Percentiles rank a stretch among this genome's conserved stretches.
These are phyloP conservation scores for Bufotes viridis DNA, from an alignment of 2,797 vertebrate genomes.

Conservation along the genomic window DNA sequence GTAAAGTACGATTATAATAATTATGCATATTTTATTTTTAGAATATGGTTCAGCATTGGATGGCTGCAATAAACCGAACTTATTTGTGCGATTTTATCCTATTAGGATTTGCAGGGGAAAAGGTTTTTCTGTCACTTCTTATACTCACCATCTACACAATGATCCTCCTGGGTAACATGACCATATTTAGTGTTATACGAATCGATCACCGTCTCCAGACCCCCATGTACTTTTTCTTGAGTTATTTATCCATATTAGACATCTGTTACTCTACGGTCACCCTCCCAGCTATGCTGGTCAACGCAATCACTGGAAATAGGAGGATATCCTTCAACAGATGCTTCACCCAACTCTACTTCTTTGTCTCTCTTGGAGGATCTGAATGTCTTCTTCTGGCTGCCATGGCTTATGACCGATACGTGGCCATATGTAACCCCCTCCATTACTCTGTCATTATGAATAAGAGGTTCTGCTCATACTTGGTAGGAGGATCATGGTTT, in stretches of 20 bases:
- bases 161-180: slow-evolving; percentile 55
- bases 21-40: background rate
- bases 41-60: background rate
- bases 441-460: background rate
- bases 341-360: slow-evolving; percentile 67
- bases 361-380: slow-evolving; percentile 67
- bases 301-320: slow-evolving; percentile 64
- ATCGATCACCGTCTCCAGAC: slow-evolving; percentile 61
- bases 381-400: slow-evolving; percentile 10
- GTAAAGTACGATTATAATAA: background rate
- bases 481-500: slow-evolving; percentile 17
- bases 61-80: background rate
- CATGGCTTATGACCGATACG: slow-evolving; percentile 23
- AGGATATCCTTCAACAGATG: slow-evolving; percentile 64
- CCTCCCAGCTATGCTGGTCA: slow-evolving; percentile 65
- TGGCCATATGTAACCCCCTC: slow-evolving; percentile 28
- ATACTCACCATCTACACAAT: slow-evolving; percentile 58
- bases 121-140: background rate
- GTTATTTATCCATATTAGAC: slow-evolving; percentile 66
- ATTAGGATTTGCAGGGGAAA: background rate
- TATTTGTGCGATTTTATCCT: slow-evolving; percentile 14
- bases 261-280: slow-evolving; percentile 67
- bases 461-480: slow-evolving; percentile 1
- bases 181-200: slow-evolving; percentile 57
- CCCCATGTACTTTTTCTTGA: slow-evolving; percentile 68